Percentiles rank a stretch among this genome's conserved stretches.
These are phyloP conservation scores for Petrolisthes manimaculis DNA, from an alignment of 2,888 invertebrate species.

Conservation along the genomic window DNA sequence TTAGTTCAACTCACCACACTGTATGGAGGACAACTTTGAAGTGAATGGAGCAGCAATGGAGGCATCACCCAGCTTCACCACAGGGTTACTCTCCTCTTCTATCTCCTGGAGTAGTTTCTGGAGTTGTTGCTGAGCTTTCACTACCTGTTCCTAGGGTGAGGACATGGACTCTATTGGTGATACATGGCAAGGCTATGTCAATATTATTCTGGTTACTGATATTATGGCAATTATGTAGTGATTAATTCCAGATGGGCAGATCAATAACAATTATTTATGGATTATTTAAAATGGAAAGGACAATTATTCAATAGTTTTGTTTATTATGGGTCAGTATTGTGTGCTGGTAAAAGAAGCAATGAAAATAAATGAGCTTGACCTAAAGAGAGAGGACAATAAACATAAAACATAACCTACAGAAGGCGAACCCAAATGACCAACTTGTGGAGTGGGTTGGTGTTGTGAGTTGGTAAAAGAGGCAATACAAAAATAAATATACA, in stretches of 20 bases:
- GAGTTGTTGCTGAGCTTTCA: slow-evolving; percentile 71
- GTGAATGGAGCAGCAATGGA: slow-evolving; percentile 99
- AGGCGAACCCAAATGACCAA: not conserved
- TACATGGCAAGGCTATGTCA: not conserved
- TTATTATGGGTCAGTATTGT: not conserved
- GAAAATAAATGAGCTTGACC: not conserved
- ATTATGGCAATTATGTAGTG: too few relatives aligned
- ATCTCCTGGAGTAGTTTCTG: slow-evolving; percentile 83
- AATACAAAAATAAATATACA: not conserved
- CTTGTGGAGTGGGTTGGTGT: not conserved
- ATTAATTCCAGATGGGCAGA: too few relatives aligned
- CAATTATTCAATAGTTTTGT: too few relatives aligned
- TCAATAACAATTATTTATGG: too few relatives aligned
- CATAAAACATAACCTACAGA: not conserved
- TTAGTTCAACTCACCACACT: slow-evolving; percentile 82
- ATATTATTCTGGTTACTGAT: too few relatives aligned
- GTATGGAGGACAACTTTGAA: slow-evolving; percentile 93
- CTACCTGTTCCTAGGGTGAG: slow-evolving; percentile 40
- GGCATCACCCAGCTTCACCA: slow-evolving; percentile 97
- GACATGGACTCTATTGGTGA: not conserved
- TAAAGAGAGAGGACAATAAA: not conserved
- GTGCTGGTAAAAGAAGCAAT: not conserved
- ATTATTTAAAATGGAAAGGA: too few relatives aligned
- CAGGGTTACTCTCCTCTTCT: slow-evolving; percentile 83
- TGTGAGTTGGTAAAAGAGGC: not conserved